Evolutionary conservation across 1,140 invertebrate species (phyloP).

Genomic region (Prorops nasuta): DNA sequence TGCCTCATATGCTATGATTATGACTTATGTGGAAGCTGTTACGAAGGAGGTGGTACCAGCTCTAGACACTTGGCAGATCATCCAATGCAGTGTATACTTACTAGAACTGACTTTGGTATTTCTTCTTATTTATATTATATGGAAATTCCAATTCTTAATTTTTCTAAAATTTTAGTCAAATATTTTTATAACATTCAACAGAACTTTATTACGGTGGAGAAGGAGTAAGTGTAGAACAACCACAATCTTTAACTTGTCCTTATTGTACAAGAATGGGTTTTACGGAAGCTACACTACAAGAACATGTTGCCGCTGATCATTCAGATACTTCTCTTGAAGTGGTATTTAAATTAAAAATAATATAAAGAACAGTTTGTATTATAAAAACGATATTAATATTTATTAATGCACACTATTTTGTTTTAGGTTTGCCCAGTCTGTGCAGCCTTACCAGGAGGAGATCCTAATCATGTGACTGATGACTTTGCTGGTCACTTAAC

Average conservation of each 20-base stretch:
- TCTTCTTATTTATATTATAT: background rate
- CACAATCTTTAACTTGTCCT: constrained; percentile 94
- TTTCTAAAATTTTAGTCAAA: background rate
- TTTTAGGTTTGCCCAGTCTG: constrained; percentile 90
- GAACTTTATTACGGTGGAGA: constrained; percentile 96
- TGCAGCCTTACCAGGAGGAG: constrained; percentile 90
- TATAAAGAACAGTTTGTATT: background rate
- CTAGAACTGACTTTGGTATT: constrained; percentile 90
- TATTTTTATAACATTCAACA: constrained; percentile 41
- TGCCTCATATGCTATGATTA: constrained; percentile 99
- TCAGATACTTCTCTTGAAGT: constrained; percentile 84
- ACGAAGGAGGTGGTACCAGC: constrained; percentile 90
- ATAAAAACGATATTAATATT: background rate
- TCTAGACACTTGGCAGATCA: constrained; percentile 92
- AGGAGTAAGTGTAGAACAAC: constrained; percentile 82
- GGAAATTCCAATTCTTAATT: background rate
- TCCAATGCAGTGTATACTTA: constrained; percentile 98
- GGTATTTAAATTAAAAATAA: constrained; percentile 55
- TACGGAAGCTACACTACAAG: constrained; percentile 86
- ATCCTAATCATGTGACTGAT: constrained; percentile 96
- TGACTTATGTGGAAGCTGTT: constrained; percentile 95
- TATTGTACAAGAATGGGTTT: constrained; percentile 96
- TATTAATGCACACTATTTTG: constrained; percentile 12
- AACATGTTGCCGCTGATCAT: constrained; percentile 90
- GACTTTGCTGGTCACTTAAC: constrained; percentile 96